phyloP scores from a whole-genome alignment of 2,888 invertebrate genomes.

The Malthinus flaveolus region DNA sequence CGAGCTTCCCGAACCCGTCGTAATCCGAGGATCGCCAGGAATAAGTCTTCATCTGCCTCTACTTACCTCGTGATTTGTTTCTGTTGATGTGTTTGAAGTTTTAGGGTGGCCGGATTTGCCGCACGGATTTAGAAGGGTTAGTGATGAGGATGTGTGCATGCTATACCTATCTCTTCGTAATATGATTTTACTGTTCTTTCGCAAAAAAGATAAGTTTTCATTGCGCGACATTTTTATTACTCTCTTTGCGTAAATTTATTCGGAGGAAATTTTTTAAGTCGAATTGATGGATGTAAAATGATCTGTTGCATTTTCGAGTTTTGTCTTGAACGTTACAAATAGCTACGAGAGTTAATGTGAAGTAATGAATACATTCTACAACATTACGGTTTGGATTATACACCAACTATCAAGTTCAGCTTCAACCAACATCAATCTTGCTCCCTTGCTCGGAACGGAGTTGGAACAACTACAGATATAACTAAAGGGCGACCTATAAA shows the following conservation, averaged over 20 bases:
- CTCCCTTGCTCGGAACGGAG: slow-evolving; percentile 35
- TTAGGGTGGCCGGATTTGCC: slow-evolving; percentile 39
- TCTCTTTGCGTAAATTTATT: neutral
- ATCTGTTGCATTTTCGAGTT: slow-evolving; percentile 37
- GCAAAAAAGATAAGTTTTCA: slow-evolving; percentile 12
- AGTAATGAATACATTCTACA: slow-evolving; percentile 57
- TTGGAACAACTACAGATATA: slow-evolving; percentile 26
- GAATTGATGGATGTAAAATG: slow-evolving; percentile 27
- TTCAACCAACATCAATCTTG: slow-evolving; percentile 54
- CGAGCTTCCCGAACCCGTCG: slow-evolving; percentile 22
- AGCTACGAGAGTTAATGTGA: slow-evolving; percentile 52
- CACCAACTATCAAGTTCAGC: slow-evolving; percentile 55
- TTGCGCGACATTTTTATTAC: neutral
- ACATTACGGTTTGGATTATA: slow-evolving; percentile 57
- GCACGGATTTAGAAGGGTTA: slow-evolving; percentile 47
- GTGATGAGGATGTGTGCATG: slow-evolving; percentile 47
- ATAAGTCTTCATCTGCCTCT: slow-evolving; percentile 52
- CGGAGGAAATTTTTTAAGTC: neutral
- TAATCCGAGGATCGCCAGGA: slow-evolving; percentile 47
- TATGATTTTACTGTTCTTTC: slow-evolving; percentile 20
- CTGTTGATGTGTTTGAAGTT: slow-evolving; percentile 39
- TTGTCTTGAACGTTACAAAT: slow-evolving; percentile 48
- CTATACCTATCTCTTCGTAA: slow-evolving; percentile 16
- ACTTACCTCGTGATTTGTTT: slow-evolving; percentile 49
- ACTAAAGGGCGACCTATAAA: slow-evolving; percentile 28